Evolutionary conservation across 2,888 invertebrate species (phyloP).

Genomic region (Rhagium mordax): DNA sequence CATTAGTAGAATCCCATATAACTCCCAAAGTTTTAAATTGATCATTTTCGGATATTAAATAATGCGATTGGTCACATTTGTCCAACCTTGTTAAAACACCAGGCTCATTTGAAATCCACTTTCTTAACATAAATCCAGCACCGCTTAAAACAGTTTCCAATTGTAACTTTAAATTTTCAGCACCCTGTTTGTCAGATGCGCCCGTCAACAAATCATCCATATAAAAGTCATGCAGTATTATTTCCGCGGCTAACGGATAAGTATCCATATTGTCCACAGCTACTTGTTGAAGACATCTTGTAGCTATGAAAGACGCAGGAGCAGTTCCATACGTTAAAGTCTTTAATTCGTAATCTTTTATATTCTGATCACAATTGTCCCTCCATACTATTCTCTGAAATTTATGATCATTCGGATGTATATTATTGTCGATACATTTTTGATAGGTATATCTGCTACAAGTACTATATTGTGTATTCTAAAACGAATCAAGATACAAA

Average conservation of each 20-base stretch:
- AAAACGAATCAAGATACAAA: conserved; percentile 34
- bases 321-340: conserved; percentile 35
- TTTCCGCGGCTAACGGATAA: conserved; percentile 10
- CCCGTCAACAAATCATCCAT: conserved; percentile 27
- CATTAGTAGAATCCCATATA: conserved; percentile 10
- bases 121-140: conserved; percentile 28
- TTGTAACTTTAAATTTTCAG: neutral
- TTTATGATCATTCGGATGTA: conserved; percentile 15
- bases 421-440: conserved; percentile 36
- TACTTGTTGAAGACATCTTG: conserved; percentile 24
- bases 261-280: conserved; percentile 4
- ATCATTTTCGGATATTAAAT: neutral
- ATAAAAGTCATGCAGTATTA: conserved; percentile 13
- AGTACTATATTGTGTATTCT: conserved; percentile 27
- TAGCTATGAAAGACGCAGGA: conserved; percentile 25
- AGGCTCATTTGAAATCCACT: conserved; percentile 22
- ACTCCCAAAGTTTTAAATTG: conserved; percentile 20
- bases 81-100: neutral
- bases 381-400: conserved; percentile 29
- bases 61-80: neutral
- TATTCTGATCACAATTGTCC: neutral
- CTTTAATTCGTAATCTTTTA: conserved; percentile 27
- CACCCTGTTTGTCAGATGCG: neutral
- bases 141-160: conserved; percentile 16
- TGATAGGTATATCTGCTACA: conserved; percentile 32